Base-by-base conservation (phyloP, 2,888 invertebrate species). In the Sarcophaga caerulescens region DNA sequence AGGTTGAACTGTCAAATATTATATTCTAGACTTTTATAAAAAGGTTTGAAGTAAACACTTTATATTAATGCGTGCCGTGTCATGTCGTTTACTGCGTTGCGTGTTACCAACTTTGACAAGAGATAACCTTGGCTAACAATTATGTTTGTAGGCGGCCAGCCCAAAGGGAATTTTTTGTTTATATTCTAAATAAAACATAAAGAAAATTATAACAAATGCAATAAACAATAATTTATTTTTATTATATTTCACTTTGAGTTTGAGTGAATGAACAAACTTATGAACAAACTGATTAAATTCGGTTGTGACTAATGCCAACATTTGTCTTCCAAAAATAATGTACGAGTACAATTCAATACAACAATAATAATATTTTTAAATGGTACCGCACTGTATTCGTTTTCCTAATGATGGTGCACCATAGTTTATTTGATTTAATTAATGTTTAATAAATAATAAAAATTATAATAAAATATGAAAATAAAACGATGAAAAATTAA, bases 41-140 rank as follows among this genome's bases (percentile, higher is more conserved):
- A 52, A 5, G 17, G 52, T 17, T 52, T 52, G 10, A 52, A 52
- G 5, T 52, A 52, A 52, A 52, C 17, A 52, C 17, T 52, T 52
- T 35, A 35, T 35, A 35, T 35, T 52, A 14, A 52, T 52, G 52
- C 52, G 52, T 52, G 52, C 5, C 73, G 45, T 23, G 19, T 44
- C 52, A 17, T 52, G 52, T 5, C 47, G 45, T 23, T 25, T 44
- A 23, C 17, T 60, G 47, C 4, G 25, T 80, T 73, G 80, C 80
- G 80, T 75, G 79, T 65, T 57, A 52, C 17, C 35, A 23, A 44
- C 44, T 21, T 21, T 25, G 17, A 78, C 8, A 47, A 5, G 12
- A 62, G 6, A 68, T 35, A 75, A 45, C 81, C 81, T 75, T 81
- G 69, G 23, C 19, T 81, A 23, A 62, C 81, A 81, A 52, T 70